These are phyloP conservation scores for honey bee (Apis mellifera) DNA, from an alignment of 1,140 invertebrate species.

Conservation along the genomic window Amel_HAv3.1 CM009931.2:26287501-26288000, in stretches of 20 bases:
- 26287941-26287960: too few species aligned
- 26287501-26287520: slow-evolving; percentile 70
- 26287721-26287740: slow-evolving; percentile 65
- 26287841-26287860: slow-evolving; percentile 39
- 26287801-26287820: slow-evolving; percentile 53
- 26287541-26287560: slow-evolving; percentile 17
- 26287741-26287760: slow-evolving; percentile 21
- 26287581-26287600: slow-evolving; percentile 58
- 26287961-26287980: slow-evolving; percentile 14
- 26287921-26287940: slow-evolving; percentile 14
- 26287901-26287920: background rate
- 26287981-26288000: slow-evolving; percentile 17
- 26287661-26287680: slow-evolving; percentile 56
- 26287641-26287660: slow-evolving; percentile 31
- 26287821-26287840: slow-evolving; percentile 50
- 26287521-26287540: slow-evolving; percentile 73
- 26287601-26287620: slow-evolving; percentile 70
- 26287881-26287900: slow-evolving; percentile 17
- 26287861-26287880: slow-evolving; percentile 44
- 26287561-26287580: slow-evolving; percentile 34
- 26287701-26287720: slow-evolving; percentile 67
- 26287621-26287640: slow-evolving; percentile 51
- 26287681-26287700: slow-evolving; percentile 73
- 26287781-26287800: slow-evolving; percentile 39
- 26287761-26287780: slow-evolving; percentile 30